Percentiles rank a stretch among this genome's conserved stretches.
These are phyloP conservation scores for Cairina moschata DNA, from an alignment of 2,113 vertebrate genomes.

Conservation along the genomic window DNA sequence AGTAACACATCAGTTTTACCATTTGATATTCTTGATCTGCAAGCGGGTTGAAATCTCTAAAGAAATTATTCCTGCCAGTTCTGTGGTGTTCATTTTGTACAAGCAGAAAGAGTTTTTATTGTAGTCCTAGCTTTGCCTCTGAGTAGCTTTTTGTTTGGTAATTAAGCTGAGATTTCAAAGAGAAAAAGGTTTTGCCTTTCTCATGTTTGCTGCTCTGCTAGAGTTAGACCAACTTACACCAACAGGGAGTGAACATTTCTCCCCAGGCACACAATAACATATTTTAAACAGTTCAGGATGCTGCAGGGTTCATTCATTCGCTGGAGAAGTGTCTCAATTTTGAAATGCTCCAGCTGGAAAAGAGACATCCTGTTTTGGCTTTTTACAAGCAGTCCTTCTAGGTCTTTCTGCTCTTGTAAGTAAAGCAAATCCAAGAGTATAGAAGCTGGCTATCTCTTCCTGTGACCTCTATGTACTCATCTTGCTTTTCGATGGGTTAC, in stretches of 20 bases:
- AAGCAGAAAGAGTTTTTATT: background rate
- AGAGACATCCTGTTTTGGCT: background rate
- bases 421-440: fast-evolving
- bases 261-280: background rate
- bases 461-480: background rate
- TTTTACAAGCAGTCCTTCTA: background rate
- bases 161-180: background rate
- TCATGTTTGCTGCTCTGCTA: background rate
- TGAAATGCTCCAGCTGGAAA: background rate
- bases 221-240: background rate
- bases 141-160: background rate
- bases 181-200: background rate
- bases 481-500: background rate
- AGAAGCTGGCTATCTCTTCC: background rate
- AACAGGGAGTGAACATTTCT: conserved; percentile 28
- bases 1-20: background rate
- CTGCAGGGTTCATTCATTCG: background rate
- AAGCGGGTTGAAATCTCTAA: background rate
- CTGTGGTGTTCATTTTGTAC: background rate
- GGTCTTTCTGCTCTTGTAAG: background rate
- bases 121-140: background rate
- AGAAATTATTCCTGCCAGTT: background rate
- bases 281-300: background rate
- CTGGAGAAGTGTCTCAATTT: background rate
- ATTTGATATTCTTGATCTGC: background rate